Evolutionary conservation across 2,113 vertebrate genomes (phyloP), one percentile per base, ranked within the genome.

Genomic region (Steatornis caripensis): DNA sequence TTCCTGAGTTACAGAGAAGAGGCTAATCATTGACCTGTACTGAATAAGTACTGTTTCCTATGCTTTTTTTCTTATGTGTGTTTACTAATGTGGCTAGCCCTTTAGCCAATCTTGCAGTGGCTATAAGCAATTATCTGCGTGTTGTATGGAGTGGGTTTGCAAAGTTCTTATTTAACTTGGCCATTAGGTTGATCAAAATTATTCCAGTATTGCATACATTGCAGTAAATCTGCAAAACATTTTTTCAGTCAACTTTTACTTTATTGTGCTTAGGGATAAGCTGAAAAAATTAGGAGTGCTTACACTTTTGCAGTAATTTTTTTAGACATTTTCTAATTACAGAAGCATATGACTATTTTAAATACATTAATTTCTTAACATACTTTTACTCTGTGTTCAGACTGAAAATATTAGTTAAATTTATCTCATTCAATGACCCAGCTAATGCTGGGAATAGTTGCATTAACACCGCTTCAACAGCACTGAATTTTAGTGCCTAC

Each of bases 1-100:
- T 97, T 96, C 96, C 87, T 96, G 86, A 97, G 95, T 93, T 96
- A 89, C 71, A 82, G 55, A 89, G 92, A 94, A 95, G 80, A 54
- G 82, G 41, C 84, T 96, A 92, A 94, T 97, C 37, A 17, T 92
- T 97, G 97, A 97, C 94, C 77, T 94, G 84, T 84, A 93, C 71
- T 87, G 87, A 94, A 74, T 91, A 91, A 89, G 77, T 93, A 77
- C 54, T 58, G 43, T 65, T 96, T 91, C 92, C 94, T 93, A 76
- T 88, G 1, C 21, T 46, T 81, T 79, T 80, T 71, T 71, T 46
- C 41, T 64, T 64, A 66, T 36, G 20, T 68, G 76, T 57, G 55
- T 71, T 91, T 96, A 92, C 58, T 92, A 93, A 86, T 65, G 68
- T 90, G 84, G 85, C n/a, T 84, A 84, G 34, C 81, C 54, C 34